A percentile compares a stretch with the other conserved stretches of the same genome.
Conservation (phyloP, 2,888 invertebrate genomes). For the Deilephila elpenor region DNA sequence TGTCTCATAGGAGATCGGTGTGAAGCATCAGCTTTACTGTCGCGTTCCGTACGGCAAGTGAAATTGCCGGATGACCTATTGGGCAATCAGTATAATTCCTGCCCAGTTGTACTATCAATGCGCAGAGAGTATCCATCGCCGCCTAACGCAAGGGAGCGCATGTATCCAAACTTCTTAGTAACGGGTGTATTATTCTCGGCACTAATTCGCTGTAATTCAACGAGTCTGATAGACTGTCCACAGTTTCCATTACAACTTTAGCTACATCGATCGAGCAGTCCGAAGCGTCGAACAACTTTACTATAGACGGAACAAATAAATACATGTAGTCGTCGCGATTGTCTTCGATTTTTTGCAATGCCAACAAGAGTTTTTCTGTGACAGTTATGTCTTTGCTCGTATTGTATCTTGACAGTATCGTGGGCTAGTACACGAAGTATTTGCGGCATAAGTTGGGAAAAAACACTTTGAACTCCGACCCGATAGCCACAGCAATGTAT, state of each 20-base stretch:
- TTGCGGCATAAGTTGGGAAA: constrained; percentile 97
- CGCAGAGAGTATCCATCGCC: constrained; percentile 96
- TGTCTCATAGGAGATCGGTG: too few species aligned
- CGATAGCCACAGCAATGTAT: constrained; percentile 96
- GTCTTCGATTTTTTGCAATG: constrained; percentile 96
- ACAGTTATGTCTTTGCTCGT: constrained; percentile 93
- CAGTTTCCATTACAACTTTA: constrained; percentile 91
- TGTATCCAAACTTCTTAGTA: constrained; percentile 94
- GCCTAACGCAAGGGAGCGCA: constrained; percentile 90
- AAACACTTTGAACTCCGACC: constrained; percentile 98
- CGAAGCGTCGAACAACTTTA: constrained; percentile 94
- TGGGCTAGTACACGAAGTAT: constrained; percentile 96
- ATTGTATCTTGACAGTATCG: too few species aligned
- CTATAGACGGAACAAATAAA: constrained; percentile 96
- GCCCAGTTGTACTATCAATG: constrained; percentile 94
- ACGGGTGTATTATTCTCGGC: constrained; percentile 96
- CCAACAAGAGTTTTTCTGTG: constrained; percentile 92
- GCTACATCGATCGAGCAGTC: constrained; percentile 93
- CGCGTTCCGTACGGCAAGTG: too few species aligned
- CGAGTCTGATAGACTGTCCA: constrained; percentile 94
- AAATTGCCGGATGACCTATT: too few species aligned
- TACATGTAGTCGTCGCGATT: constrained; percentile 98
- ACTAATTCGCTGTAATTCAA: constrained; percentile 96
- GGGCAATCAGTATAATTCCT: constrained; percentile 93
- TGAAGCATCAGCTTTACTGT: too few species aligned